These are phyloP conservation scores for Arctocebus calabarensis DNA, from an alignment of 2,797 vertebrate genomes.

Conservation along the genomic window DNA sequence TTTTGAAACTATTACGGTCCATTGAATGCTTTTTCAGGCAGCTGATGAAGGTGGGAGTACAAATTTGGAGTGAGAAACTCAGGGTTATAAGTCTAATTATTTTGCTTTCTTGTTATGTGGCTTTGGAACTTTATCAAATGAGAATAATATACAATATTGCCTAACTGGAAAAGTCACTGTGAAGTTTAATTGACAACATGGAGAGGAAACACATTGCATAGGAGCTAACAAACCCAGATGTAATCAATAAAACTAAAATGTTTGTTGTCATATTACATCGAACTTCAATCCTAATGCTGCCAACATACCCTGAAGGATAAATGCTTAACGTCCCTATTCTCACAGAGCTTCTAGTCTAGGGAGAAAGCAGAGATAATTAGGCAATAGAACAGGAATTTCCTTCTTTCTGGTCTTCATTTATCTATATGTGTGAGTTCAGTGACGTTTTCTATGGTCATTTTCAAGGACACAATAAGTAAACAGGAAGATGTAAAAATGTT, in stretches of 20 bases:
- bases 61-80: conserved; percentile 46
- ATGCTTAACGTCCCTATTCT: not conserved
- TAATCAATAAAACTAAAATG: not conserved
- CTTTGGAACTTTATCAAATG: conserved; percentile 5
- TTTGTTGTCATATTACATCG: not conserved
- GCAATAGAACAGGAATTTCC: not conserved
- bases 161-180: not conserved
- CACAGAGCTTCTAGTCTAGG: not conserved
- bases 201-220: not conserved
- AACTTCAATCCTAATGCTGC: not conserved
- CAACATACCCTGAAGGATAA: not conserved
- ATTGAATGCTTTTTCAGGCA: not conserved
- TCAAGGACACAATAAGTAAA: not conserved
- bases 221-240: not conserved
- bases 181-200: not conserved
- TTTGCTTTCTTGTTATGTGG: conserved; percentile 30
- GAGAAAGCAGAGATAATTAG: conserved; percentile 1
- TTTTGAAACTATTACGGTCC: not conserved
- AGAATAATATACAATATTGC: not conserved
- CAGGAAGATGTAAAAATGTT: conserved; percentile 12
- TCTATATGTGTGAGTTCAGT: not conserved
- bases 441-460: conserved; percentile 31
- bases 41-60: not conserved
- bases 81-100: conserved; percentile 22
- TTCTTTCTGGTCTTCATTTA: conserved; percentile 9